Evolutionary conservation across 2,888 invertebrate genomes (phyloP).

Genomic region (Zaprionus bogoriensis): DNA sequence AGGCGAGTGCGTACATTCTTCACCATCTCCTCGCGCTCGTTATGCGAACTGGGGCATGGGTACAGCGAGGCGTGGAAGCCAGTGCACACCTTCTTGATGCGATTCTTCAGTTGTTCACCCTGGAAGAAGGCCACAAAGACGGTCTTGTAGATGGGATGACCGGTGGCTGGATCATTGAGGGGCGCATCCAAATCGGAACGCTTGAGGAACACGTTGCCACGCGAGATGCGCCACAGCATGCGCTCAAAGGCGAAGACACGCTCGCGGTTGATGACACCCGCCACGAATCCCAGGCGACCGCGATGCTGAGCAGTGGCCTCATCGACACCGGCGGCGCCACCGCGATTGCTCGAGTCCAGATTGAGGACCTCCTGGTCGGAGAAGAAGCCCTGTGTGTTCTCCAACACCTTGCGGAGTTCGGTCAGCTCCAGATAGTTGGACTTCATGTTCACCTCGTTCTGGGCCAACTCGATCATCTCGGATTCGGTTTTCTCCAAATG

Average conservation of each 20-base stretch:
- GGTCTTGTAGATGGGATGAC: constrained; percentile 89
- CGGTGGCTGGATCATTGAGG: constrained; percentile 89
- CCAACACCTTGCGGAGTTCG: constrained; percentile 95
- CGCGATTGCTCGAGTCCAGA: constrained; percentile 87
- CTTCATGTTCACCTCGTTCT: constrained; percentile 96
- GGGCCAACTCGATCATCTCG: constrained; percentile 96
- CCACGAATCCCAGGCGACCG: constrained; percentile 88
- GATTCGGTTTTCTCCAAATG: constrained; percentile 98
- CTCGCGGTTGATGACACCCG: constrained; percentile 93
- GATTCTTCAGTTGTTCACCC: constrained; percentile 93
- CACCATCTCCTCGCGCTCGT: constrained; percentile 92
- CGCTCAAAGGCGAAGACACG: constrained; percentile 93
- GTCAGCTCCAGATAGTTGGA: constrained; percentile 96
- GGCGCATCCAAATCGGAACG: constrained; percentile 91
- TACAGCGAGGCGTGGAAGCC: constrained; percentile 94
- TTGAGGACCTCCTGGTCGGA: constrained; percentile 82
- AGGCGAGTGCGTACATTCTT: constrained; percentile 92
- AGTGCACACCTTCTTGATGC: constrained; percentile 94
- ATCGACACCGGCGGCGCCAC: constrained; percentile 85
- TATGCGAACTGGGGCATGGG: constrained; percentile 92
- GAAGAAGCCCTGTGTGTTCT: constrained; percentile 90
- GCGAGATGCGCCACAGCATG: constrained; percentile 94
- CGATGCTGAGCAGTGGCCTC: constrained; percentile 79
- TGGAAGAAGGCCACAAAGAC: constrained; percentile 93
- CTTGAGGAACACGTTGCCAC: constrained; percentile 93